Evolutionary conservation across 35 echinoderm and acorn worm genomes (phyloP).

Genomic region (Patiria miniata): DNA sequence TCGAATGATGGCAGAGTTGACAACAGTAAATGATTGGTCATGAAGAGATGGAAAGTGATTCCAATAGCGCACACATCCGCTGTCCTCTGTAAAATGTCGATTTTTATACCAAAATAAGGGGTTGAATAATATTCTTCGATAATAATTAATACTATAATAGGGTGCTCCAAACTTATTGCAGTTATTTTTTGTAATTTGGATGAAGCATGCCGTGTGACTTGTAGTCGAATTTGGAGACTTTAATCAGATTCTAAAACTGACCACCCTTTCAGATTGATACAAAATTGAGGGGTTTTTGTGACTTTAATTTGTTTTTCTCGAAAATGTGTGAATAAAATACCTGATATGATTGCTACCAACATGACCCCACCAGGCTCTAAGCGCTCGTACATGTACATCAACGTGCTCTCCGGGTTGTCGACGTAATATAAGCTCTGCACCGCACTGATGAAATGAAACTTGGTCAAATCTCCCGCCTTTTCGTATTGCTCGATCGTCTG

Average conservation of each 20-base stretch:
- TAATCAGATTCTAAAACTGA: too few relatives aligned
- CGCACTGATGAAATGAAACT: slow-evolving; percentile 75
- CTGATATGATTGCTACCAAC: too few relatives aligned
- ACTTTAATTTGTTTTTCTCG: too few relatives aligned
- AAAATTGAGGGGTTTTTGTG: too few relatives aligned
- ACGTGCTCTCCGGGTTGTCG: slow-evolving; percentile 13
- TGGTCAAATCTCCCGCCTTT: background rate
- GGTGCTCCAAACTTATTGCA: too few relatives aligned
- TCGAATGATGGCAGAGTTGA: slow-evolving; percentile 11
- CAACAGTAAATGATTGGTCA: background rate
- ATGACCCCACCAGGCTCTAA: slow-evolving; percentile 43
- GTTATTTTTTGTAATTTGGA: too few relatives aligned
- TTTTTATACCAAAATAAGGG: too few relatives aligned
- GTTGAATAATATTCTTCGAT: background rate
- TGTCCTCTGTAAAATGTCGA: slow-evolving; percentile 14
- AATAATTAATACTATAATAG: too few relatives aligned
- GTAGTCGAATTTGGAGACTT: too few relatives aligned
- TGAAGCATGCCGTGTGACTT: too few relatives aligned
- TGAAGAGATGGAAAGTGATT: slow-evolving; percentile 40
- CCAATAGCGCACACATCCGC: slow-evolving; percentile 44
- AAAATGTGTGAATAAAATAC: background rate
- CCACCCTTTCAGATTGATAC: too few relatives aligned
- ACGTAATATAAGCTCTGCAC: slow-evolving; percentile 72
- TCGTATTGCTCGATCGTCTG: slow-evolving; percentile 49
- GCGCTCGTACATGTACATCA: slow-evolving; percentile 37